A percentile compares a stretch with the other conserved stretches of the same genome.
Evolutionary conservation across 2,113 vertebrate species (phyloP).

Genomic region (Solea solea): DNA sequence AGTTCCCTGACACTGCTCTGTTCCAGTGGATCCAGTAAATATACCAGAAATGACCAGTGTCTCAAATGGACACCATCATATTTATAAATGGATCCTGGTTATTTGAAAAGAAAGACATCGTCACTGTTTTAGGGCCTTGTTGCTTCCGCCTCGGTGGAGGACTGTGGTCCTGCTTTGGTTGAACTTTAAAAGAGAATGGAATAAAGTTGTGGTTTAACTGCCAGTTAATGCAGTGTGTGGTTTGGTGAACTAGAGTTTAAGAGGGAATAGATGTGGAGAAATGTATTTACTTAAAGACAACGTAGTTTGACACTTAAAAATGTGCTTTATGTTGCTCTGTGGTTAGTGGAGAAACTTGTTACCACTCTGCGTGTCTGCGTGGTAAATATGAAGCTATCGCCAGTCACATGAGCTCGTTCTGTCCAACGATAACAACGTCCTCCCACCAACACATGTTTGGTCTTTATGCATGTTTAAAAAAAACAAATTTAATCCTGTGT

Average conservation of each 20-base stretch:
- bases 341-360: not conserved
- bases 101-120: not conserved
- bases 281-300: not conserved
- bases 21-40: slow-evolving; percentile 11
- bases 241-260: not conserved
- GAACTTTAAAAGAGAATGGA: slow-evolving; percentile 11
- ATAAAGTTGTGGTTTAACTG: not conserved
- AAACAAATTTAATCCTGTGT: not conserved
- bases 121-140: not conserved
- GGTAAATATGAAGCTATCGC: not conserved
- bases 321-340: not conserved
- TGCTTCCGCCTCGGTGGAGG: not conserved
- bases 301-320: not conserved
- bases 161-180: slow-evolving; percentile 18
- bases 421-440: not conserved
- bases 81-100: not conserved
- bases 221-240: not conserved
- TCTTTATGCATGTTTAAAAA: not conserved
- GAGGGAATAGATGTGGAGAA: not conserved
- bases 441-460: not conserved
- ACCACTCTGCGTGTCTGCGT: not conserved
- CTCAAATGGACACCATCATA: not conserved
- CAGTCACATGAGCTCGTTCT: not conserved
- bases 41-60: not conserved
- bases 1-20: not conserved